A percentile compares a stretch with the other conserved stretches of the same genome.
Evolutionary conservation across 1,140 invertebrate genomes (phyloP).

Genomic region (Leptoteleia sp.): DNA sequence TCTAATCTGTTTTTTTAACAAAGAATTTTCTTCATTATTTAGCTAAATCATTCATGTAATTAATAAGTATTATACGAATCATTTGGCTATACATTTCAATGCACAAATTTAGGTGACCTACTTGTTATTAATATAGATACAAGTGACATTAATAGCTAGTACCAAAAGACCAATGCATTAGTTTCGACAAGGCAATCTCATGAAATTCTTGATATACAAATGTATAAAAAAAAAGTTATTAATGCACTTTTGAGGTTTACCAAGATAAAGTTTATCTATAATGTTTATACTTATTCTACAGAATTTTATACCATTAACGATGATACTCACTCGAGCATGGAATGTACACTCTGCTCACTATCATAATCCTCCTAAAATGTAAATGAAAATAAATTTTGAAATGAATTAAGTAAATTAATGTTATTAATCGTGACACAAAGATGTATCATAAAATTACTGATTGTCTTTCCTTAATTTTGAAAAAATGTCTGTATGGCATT

Average conservation of each 20-base stretch:
- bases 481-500: no score
- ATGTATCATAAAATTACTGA: no score
- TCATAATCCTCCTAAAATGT: conserved; percentile 88
- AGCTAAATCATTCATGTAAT: conserved; percentile 26
- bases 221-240: conserved; percentile 28
- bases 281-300: conserved; percentile 51
- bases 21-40: not conserved
- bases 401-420: conserved; percentile 2
- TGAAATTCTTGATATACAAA: conserved; percentile 27
- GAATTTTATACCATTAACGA: conserved; percentile 47
- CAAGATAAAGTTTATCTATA: conserved; percentile 53
- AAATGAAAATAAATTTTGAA: conserved; percentile 65
- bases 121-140: conserved; percentile 72
- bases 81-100: conserved; percentile 60
- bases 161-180: conserved; percentile 60
- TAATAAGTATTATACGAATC: conserved; percentile 53
- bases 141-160: conserved; percentile 63
- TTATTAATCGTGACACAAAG: no score
- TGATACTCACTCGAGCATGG: conserved; percentile 88
- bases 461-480: no score
- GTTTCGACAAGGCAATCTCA: conserved; percentile 50
- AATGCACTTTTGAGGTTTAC: conserved; percentile 31
- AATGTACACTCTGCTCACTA: conserved; percentile 87
- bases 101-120: conserved; percentile 70
- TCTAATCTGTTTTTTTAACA: not conserved